Conservation (phyloP, 2,797 vertebrate species). For the Otolemur crassicaudatus region DNA sequence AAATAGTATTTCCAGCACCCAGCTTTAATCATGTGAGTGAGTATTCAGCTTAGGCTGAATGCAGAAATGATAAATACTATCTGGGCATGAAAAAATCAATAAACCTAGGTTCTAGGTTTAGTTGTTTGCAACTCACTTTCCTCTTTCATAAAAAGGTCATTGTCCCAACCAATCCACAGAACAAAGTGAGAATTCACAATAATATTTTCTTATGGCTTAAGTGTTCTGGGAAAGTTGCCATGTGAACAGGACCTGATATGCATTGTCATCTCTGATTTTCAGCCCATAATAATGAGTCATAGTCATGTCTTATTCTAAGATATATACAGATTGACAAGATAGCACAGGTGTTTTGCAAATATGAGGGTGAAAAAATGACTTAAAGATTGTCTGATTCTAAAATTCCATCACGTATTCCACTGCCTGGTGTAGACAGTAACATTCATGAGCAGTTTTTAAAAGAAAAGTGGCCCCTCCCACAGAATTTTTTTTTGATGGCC, state of each 20-base stretch:
- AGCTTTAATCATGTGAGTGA: neutral
- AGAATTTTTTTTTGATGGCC: neutral
- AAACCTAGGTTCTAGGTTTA: constrained; percentile 8
- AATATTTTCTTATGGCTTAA: constrained; percentile 3
- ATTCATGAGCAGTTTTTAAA: neutral
- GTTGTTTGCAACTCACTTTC: constrained; percentile 44
- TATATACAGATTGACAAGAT: neutral
- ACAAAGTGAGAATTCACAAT: constrained; percentile 17
- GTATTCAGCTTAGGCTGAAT: neutral
- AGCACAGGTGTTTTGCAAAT: neutral
- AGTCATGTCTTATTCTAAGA: constrained; percentile 14
- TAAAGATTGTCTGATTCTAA: neutral
- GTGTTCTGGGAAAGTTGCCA: neutral
- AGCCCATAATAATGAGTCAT: constrained; percentile 16
- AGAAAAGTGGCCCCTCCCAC: neutral
- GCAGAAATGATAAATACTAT: neutral
- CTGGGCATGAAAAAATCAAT: constrained; percentile 26
- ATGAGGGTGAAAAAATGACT: neutral
- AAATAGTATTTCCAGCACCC: constrained; percentile 57
- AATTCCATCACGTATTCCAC: neutral
- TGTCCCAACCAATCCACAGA: neutral
- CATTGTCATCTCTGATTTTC: constrained; percentile 10
- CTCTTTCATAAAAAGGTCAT: neutral
- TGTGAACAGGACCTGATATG: neutral
- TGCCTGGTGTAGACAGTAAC: neutral